These are phyloP conservation scores for Hirtodrosophila cameraria DNA, from an alignment of 2,888 invertebrate species.

Conservation along the genomic window DNA sequence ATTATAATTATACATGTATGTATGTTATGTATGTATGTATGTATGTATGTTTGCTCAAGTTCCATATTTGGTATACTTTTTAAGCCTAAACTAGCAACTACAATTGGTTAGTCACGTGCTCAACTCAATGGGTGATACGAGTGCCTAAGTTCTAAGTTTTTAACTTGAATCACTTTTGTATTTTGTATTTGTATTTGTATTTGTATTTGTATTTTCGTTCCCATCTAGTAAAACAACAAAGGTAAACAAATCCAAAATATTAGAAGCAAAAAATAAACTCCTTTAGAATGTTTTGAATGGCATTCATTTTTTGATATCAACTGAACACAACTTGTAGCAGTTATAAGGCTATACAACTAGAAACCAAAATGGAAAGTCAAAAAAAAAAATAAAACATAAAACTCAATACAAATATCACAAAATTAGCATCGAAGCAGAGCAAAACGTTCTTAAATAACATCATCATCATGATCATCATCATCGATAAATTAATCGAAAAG, in stretches of 20 bases:
- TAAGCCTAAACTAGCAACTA: conserved; percentile 67
- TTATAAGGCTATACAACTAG: conserved; percentile 49
- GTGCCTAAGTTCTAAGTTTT: conserved; percentile 76
- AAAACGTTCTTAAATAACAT: conserved; percentile 41
- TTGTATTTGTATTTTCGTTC: conserved; percentile 54
- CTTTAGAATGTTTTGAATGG: conserved; percentile 61
- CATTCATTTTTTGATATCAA: conserved; percentile 53
- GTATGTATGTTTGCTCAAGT: too few relatives aligned
- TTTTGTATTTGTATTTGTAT: conserved; percentile 38
- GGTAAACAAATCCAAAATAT: conserved; percentile 2
- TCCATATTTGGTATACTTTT: conserved; percentile 1
- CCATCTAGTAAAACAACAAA: conserved; percentile 30
- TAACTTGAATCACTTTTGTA: conserved; percentile 74
- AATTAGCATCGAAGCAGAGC: conserved; percentile 76
- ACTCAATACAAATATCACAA: conserved; percentile 75
- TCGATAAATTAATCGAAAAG: conserved; percentile 14
- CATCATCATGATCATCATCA: conserved; percentile 4
- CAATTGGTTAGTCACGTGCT: conserved; percentile 73
- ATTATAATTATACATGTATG: conserved; percentile 15
- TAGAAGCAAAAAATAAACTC: conserved; percentile 16
- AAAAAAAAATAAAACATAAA: conserved; percentile 28
- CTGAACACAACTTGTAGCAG: conserved; percentile 75
- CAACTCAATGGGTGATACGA: conserved; percentile 69
- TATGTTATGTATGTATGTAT: too few relatives aligned
- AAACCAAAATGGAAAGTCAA: conserved; percentile 24